These are phyloP conservation scores for Aphodius sticticus DNA, from an alignment of 2,888 invertebrate species.

Conservation along the genomic window DNA sequence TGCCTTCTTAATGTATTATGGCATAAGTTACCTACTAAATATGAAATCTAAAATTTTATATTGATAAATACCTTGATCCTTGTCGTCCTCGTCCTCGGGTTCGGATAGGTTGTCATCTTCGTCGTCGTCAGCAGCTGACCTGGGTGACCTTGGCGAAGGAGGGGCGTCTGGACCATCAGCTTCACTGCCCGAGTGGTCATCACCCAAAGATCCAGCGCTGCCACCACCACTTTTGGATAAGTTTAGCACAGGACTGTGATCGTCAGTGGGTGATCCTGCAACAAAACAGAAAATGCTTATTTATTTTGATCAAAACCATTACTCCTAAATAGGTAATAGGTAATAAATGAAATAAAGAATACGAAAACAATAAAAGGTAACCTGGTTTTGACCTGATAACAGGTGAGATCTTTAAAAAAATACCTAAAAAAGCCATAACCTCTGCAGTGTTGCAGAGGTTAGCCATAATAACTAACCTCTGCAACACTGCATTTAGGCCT, in stretches of 20 bases:
- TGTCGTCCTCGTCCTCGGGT: conserved; percentile 84
- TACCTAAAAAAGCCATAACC: no score
- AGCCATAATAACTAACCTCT: no score
- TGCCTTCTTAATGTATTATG: no score
- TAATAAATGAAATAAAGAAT: no score
- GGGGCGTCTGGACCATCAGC: conserved; percentile 68
- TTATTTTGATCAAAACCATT: background rate
- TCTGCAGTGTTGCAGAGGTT: no score
- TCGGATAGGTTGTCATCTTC: conserved; percentile 90
- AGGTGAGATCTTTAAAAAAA: no score
- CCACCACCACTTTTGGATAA: conserved; percentile 87
- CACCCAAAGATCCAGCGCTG: conserved; percentile 70
- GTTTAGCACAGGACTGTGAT: conserved; percentile 92
- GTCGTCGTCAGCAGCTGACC: conserved; percentile 76
- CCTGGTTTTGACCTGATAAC: no score
- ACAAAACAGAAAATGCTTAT: conserved; percentile 36
- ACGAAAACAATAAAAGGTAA: no score
- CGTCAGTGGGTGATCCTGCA: conserved; percentile 80
- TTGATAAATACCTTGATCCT: conserved; percentile 75
- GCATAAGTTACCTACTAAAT: background rate
- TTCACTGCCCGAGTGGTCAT: conserved; percentile 72
- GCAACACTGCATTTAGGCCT: no score
- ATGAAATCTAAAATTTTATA: background rate
- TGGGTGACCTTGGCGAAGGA: conserved; percentile 67
- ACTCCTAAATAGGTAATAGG: no score